Evolutionary conservation across 2,888 invertebrate species (phyloP).

Genomic region (Actias luna): DNA sequence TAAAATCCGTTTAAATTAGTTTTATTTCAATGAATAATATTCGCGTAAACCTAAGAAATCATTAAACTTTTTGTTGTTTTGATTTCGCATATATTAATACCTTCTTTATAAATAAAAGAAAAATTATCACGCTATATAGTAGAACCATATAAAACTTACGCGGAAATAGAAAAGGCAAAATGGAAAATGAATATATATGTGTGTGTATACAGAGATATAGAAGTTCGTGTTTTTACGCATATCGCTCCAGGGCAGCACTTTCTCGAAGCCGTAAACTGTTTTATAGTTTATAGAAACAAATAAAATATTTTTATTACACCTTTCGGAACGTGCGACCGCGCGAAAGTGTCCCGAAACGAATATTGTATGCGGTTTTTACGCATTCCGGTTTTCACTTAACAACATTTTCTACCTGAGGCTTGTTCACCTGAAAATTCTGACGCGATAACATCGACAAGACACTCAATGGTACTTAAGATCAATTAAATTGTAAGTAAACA

Average conservation of each 20-base stretch:
- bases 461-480: not conserved
- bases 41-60: too few species aligned
- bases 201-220: conserved; percentile 12
- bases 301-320: conserved; percentile 40
- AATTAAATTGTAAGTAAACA: not conserved
- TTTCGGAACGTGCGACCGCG: not conserved
- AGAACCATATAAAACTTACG: not conserved
- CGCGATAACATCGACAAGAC: not conserved
- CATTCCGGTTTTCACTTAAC: not conserved
- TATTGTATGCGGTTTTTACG: not conserved
- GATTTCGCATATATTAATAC: too few species aligned
- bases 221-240: conserved; percentile 25
- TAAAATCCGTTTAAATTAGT: too few species aligned
- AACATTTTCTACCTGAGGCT: not conserved
- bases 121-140: not conserved
- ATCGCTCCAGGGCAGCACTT: conserved; percentile 26
- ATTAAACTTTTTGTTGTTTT: too few species aligned
- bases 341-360: not conserved
- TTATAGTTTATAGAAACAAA: conserved; percentile 43
- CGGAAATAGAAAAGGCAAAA: not conserved
- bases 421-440: not conserved
- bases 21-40: too few species aligned
- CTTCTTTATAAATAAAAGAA: too few species aligned
- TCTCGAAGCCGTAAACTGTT: conserved; percentile 38
- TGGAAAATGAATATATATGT: not conserved